Conservation (phyloP, 2,113 vertebrate species). For the Chascanopsetta lugubris region DNA sequence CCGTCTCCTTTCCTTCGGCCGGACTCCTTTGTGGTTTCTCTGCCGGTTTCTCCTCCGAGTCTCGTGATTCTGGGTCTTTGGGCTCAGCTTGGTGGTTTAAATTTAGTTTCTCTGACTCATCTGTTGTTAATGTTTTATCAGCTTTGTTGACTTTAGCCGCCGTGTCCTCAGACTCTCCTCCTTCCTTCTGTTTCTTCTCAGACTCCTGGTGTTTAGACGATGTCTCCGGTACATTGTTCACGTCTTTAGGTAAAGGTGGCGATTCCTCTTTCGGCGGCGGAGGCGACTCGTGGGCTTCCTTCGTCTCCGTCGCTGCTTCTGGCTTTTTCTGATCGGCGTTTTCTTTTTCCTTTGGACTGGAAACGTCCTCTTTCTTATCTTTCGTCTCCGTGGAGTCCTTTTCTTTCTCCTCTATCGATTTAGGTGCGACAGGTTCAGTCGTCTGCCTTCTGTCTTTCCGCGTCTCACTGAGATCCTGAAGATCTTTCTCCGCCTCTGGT, state of each 20-base stretch:
- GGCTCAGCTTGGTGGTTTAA: slow-evolving; percentile 10
- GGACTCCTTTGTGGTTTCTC: background rate
- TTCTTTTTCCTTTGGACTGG: slow-evolving; percentile 1
- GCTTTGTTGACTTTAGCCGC: slow-evolving; percentile 11
- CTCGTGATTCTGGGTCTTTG: slow-evolving; percentile 25
- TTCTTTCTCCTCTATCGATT: slow-evolving; percentile 11
- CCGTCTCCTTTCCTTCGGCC: background rate
- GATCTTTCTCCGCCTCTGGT: slow-evolving; percentile 50
- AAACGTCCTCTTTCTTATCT: slow-evolving; percentile 1
- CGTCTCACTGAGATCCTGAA: slow-evolving; percentile 27
- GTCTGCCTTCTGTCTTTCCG: slow-evolving; percentile 33
- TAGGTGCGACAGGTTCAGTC: background rate
- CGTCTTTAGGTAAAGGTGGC: slow-evolving; percentile 21
- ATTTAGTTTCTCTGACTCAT: slow-evolving; percentile 13
- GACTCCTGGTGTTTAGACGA: slow-evolving; percentile 23
- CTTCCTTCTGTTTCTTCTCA: background rate
- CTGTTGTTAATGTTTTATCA: slow-evolving; percentile 7
- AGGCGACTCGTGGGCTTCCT: background rate
- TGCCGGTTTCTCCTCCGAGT: background rate
- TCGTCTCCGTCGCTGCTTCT: slow-evolving; percentile 11
- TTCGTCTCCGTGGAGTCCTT: background rate
- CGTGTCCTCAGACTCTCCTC: background rate
- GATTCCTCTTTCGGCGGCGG: background rate
- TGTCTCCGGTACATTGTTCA: slow-evolving; percentile 17
- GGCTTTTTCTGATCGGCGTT: slow-evolving; percentile 8